Conservation (phyloP, 2,113 vertebrate species). For the Periophthalmus modestus region DNA sequence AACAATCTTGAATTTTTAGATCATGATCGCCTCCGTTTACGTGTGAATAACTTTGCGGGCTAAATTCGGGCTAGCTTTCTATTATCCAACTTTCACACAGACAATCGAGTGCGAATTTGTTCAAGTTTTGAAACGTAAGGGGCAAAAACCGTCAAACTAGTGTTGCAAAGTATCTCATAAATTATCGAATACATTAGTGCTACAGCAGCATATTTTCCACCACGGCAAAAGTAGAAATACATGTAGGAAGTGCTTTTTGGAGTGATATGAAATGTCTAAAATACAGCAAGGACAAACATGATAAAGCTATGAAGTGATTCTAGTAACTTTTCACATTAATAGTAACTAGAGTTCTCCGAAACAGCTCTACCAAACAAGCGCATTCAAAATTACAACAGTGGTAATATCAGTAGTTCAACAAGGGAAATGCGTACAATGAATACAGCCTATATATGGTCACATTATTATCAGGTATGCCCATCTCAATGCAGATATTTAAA, state of each 20-base stretch:
- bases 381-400: background rate
- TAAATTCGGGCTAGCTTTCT: constrained; percentile 1
- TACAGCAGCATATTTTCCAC: constrained; percentile 12
- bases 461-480: background rate
- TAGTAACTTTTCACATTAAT: constrained; percentile 7
- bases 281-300: constrained; percentile 9
- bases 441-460: background rate
- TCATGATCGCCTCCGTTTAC: constrained; percentile 14
- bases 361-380: constrained; percentile 15
- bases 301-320: constrained; percentile 16
- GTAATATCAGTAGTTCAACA: background rate
- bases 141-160: constrained; percentile 13
- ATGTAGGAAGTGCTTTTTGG: background rate
- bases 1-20: constrained; percentile 13
- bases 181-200: constrained; percentile 35
- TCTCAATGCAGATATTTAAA: background rate
- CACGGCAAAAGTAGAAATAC: constrained; percentile 5
- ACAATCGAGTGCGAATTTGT: constrained; percentile 28
- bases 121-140: constrained; percentile 44
- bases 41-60: constrained; percentile 43
- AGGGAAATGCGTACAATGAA: background rate
- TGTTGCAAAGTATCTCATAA: constrained; percentile 21
- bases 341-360: constrained; percentile 42
- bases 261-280: constrained; percentile 13
- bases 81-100: constrained; percentile 18